phyloP scores from a whole-genome alignment of 2,797 vertebrate genomes.

The Pantherophis alleghaniensis region DNA sequence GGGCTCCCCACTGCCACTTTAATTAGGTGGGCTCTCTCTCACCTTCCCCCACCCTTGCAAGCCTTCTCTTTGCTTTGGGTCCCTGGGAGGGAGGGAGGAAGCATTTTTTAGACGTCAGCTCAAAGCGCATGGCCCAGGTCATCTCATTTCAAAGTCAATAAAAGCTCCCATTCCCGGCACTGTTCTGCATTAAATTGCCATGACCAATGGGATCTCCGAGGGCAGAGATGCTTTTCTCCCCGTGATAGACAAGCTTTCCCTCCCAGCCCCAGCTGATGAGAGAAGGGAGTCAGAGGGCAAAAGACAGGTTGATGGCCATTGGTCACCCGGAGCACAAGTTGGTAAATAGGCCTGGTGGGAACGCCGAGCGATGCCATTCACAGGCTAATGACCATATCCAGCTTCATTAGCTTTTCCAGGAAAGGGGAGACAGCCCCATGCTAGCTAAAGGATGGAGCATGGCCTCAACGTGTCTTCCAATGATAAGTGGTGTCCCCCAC shows the following conservation, averaged over 20 bases:
- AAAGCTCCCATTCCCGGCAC: background rate
- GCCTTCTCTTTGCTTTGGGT: background rate
- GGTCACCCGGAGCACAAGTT: slow-evolving; percentile 31
- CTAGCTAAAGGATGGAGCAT: background rate
- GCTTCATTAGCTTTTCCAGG: slow-evolving; percentile 18
- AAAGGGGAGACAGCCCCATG: background rate
- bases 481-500: background rate
- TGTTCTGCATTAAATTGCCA: slow-evolving; percentile 24
- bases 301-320: slow-evolving; percentile 11
- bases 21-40: background rate
- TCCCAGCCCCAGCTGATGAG: background rate
- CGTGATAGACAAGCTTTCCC: background rate
- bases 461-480: background rate
- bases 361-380: background rate
- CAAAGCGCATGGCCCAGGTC: background rate
- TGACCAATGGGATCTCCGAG: slow-evolving; percentile 11
- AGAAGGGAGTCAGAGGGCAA: slow-evolving; percentile 41
- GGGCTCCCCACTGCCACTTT: background rate
- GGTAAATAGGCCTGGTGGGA: slow-evolving; percentile 51
- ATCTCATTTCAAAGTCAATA: slow-evolving; percentile 16
- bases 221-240: background rate
- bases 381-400: slow-evolving; percentile 53
- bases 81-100: background rate
- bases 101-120: background rate
- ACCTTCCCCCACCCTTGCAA: background rate